Evolutionary conservation across 2,888 invertebrate species (phyloP), one percentile per base, ranked within the genome.

Genomic region (Neria commutata): DNA sequence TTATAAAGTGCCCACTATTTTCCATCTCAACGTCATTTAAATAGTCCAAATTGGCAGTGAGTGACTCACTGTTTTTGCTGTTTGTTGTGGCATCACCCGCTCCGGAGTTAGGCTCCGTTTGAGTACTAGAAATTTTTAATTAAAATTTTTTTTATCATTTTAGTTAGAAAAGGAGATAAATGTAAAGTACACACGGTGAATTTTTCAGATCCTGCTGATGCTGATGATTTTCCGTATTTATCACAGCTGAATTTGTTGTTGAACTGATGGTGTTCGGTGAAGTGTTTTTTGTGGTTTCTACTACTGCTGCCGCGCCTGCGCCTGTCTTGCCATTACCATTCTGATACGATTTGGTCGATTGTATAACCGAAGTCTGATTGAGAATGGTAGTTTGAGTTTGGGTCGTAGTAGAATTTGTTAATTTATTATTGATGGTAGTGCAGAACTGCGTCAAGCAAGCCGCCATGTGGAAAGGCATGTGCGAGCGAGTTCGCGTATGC

Each of bases 291-390:
- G 45, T 49, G 29, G 40, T 54, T 63, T 24, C n/a, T 37, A 16
- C 61, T 58, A 42, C 49, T 34, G 54, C 61, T 58, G 53, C 66
- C 64, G 62, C 61, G 78, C 60, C 70, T 78, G 51, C 60, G 40
- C 65, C 71, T 70, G 70, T 75, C 66, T 67, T 72, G 67, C 65
- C 69, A 57, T 63, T 67, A 67, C 75, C 79, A 72, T 76, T 79
- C 69, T 82, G 79, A 78, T 80, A 83, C 64, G 80, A 72, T 75
- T 83, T 83, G 62, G 92, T 91, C 79, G 92, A 92, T 80, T 92
- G 89, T 78, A 92, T 92, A 56, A 93, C 93, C 68, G 92, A 92
- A 46, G 91, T 90, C 81, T 89, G 89, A 64, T 84, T 83, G 56
- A 85, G 87, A 55, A 79, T 77, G 70, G 75, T 75, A 51, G 73